Evolutionary conservation across 2,797 vertebrate genomes (phyloP), one percentile per base, ranked within the genome.

Genomic region (Manis javanica): DNA sequence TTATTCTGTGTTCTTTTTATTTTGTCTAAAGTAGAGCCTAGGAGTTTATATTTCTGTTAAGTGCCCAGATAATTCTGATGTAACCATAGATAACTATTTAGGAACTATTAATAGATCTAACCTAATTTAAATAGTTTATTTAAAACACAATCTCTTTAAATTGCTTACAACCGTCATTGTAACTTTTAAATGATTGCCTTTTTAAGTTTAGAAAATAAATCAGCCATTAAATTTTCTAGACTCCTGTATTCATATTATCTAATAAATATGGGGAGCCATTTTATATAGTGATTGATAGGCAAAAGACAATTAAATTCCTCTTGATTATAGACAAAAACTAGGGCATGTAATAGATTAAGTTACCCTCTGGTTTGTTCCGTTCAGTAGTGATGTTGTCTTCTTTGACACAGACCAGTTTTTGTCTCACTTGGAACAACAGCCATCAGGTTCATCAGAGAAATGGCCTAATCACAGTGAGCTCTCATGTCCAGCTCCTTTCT

Each of bases 341-440:
- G 75, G 94, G 68, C 96, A 98, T 96, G 59, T 96, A 95, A 34
- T 96, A 79, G 64, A 93, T 96, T 94, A 98, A 98, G 95, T 98
- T 97, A 98, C 97, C 95, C 97, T 97, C 98, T 98, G 98, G 98
- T 98, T 98, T 98, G 98, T 98, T 98, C 98, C 98, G 98, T 98
- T 98, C 98, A 98, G 98, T 98, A 98, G 98, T 98, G 98, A 98
- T 98, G 93, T 98, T 98, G 98, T 98, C 98, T 98, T 98, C 98
- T 98, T 98, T 98, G 98, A 98, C 98, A 98, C 98, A 98, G 98
- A 98, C 98, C 98, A 98, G 97, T 98, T 98, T 98, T 98, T 98
- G 97, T 98, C 98, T 98, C 98, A 98, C 98, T 98, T 98, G 98
- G 98, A 98, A 98, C 98, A 98, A 98, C 98, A 98, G 98, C 98